A percentile compares a stretch with the other conserved stretches of the same genome.
Evolutionary conservation across 2,113 vertebrate genomes (phyloP).

Genomic region (Chaetodon auriga): DNA sequence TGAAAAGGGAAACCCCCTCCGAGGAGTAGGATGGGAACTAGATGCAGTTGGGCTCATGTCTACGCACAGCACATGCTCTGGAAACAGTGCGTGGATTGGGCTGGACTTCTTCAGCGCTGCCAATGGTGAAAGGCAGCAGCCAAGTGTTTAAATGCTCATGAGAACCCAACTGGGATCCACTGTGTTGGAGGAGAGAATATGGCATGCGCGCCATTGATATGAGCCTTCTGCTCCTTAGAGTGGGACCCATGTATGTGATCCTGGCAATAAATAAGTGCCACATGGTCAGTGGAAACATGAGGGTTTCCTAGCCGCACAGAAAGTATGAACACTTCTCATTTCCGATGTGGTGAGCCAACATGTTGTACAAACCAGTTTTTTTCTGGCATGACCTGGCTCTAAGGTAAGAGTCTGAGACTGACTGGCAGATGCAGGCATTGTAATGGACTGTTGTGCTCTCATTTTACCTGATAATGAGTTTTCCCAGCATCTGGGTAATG

Average conservation of each 20-base stretch:
- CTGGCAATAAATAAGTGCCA: not conserved
- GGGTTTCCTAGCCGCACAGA: not conserved
- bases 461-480: not conserved
- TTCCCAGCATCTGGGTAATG: not conserved
- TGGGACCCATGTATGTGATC: not conserved
- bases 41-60: not conserved
- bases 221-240: not conserved
- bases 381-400: not conserved
- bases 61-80: not conserved
- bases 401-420: not conserved
- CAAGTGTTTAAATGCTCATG: not conserved
- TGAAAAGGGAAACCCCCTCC: not conserved
- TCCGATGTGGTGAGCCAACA: not conserved
- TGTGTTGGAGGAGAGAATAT: not conserved
- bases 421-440: not conserved
- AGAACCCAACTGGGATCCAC: not conserved
- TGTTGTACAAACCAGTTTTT: too few relatives aligned
- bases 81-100: not conserved
- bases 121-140: not conserved
- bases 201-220: not conserved
- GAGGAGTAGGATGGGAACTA: not conserved
- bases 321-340: too few relatives aligned
- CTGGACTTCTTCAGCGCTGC: not conserved
- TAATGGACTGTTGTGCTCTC: not conserved
- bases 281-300: too few relatives aligned